Percentiles rank a stretch among this genome's conserved stretches.
Conservation (phyloP, 2,113 vertebrate genomes). For the Alethe castanea region DNA sequence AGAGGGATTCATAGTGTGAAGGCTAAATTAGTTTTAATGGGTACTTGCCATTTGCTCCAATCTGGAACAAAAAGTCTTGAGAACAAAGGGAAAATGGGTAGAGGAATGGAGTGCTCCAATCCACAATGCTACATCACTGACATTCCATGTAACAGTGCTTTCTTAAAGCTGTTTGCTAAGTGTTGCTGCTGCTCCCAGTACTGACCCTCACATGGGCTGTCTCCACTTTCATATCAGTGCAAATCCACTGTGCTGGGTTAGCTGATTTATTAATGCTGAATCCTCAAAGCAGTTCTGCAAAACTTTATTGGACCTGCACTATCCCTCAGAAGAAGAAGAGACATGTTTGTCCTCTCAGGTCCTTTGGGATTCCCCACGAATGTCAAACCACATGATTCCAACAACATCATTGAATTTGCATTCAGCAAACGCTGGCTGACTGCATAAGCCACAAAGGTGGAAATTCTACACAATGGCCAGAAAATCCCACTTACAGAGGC, state of each 20-base stretch:
- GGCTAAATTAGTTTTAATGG: constrained; percentile 26
- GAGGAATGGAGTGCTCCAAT: neutral
- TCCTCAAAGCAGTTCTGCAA: neutral
- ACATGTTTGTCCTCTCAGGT: neutral
- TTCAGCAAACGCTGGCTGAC: neutral
- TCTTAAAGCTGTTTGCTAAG: neutral
- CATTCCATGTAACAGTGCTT: neutral
- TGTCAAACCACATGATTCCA: neutral
- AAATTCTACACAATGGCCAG: neutral
- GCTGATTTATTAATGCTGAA: neutral
- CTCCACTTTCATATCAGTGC: neutral
- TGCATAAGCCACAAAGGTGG: neutral
- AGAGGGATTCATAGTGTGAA: neutral
- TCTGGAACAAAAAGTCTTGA: neutral
- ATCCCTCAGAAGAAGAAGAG: neutral
- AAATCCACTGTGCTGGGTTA: neutral
- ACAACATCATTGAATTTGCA: neutral
- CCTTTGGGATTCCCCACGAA: neutral
- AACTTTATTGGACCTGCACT: neutral
- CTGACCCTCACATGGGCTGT: neutral
- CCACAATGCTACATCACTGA: neutral
- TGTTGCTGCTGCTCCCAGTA: neutral
- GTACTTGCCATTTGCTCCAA: neutral
- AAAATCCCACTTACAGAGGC: neutral
- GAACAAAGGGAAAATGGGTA: neutral